Conservation (phyloP, 2,797 vertebrate genomes). For the Phataginus tricuspis region DNA sequence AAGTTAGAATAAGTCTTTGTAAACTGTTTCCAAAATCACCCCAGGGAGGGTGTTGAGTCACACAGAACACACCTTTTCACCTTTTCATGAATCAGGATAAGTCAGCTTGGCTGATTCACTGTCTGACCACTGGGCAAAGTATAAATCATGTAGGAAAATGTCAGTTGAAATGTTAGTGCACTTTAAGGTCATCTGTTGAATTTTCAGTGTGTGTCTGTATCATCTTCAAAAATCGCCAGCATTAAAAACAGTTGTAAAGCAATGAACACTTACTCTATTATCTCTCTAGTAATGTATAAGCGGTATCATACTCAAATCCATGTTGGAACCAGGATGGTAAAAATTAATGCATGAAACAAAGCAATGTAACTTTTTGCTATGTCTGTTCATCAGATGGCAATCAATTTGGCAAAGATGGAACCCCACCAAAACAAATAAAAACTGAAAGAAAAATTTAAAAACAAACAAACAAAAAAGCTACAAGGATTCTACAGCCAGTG, state of each 20-base stretch:
- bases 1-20: slow-evolving; percentile 47
- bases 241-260: neutral
- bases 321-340: neutral
- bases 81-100: slow-evolving; percentile 75
- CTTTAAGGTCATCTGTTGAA: slow-evolving; percentile 73
- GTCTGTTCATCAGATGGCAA: neutral
- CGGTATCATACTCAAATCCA: slow-evolving; percentile 6
- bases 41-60: slow-evolving; percentile 58
- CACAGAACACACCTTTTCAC: slow-evolving; percentile 73
- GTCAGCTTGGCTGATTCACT: slow-evolving; percentile 76
- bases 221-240: slow-evolving; percentile 31
- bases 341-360: neutral
- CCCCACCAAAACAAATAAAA: neutral
- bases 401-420: neutral
- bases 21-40: slow-evolving; percentile 69
- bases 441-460: neutral
- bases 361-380: neutral
- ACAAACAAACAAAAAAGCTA: neutral
- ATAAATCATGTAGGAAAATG: slow-evolving; percentile 81
- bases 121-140: slow-evolving; percentile 68
- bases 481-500: neutral
- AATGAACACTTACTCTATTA: neutral
- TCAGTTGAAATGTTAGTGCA: slow-evolving; percentile 79
- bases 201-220: slow-evolving; percentile 55
- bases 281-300: neutral